Percentiles rank a stretch among this genome's conserved stretches.
Conservation (phyloP, 2,888 invertebrate genomes). For the Cryptosula pallasiana region DNA sequence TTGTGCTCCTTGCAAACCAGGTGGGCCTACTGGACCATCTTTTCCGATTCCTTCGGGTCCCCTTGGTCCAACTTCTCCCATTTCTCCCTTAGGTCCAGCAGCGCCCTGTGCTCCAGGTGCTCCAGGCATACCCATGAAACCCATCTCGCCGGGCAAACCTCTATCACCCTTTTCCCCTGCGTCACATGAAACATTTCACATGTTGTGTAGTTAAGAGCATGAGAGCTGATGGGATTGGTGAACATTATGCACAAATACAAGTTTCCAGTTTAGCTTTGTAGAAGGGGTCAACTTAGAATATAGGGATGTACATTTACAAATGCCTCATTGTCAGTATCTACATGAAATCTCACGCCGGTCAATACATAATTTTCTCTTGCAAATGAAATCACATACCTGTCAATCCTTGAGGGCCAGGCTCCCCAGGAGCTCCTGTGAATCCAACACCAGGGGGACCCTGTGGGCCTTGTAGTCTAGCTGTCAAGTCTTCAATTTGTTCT, state of each 20-base stretch:
- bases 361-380: slow-evolving; percentile 31
- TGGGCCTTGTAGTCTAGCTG: slow-evolving; percentile 21
- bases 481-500: slow-evolving; percentile 25
- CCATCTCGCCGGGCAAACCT: slow-evolving; percentile 51
- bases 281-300: background rate
- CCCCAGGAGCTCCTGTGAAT: slow-evolving; percentile 32
- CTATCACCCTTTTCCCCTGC: slow-evolving; percentile 33
- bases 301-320: too few species aligned
- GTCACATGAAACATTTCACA: too few species aligned
- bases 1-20: slow-evolving; percentile 12
- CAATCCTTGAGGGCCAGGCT: slow-evolving; percentile 28
- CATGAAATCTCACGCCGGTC: too few species aligned
- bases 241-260: too few species aligned
- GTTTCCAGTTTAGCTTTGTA: too few species aligned
- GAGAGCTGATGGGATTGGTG: background rate
- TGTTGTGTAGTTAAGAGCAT: too few species aligned
- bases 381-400: slow-evolving; percentile 54
- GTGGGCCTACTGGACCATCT: slow-evolving; percentile 20
- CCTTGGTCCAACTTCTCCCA: slow-evolving; percentile 10
- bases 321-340: too few species aligned
- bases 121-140: slow-evolving; percentile 58
- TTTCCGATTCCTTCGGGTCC: slow-evolving; percentile 21
- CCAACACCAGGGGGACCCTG: slow-evolving; percentile 28
- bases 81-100: slow-evolving; percentile 10
- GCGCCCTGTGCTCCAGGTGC: slow-evolving; percentile 28